phyloP scores from a whole-genome alignment of 1,140 invertebrate species.

The Bombus terrestris region DNA sequence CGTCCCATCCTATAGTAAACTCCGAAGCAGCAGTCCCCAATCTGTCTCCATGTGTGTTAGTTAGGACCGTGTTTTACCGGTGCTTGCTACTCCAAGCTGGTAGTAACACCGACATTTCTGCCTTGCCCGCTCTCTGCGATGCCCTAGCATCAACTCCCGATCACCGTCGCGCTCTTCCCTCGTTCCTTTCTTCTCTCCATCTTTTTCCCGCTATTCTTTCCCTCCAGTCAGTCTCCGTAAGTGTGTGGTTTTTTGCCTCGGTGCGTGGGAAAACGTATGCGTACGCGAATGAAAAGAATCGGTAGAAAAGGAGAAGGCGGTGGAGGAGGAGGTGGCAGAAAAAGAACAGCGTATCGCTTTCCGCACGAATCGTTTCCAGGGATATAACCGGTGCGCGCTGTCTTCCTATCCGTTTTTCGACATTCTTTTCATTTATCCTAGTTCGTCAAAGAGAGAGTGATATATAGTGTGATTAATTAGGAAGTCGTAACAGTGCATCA shows the following conservation, averaged over 20 bases:
- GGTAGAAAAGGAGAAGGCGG: slow-evolving; percentile 20
- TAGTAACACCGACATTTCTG: slow-evolving; percentile 76
- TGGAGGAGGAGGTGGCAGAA: slow-evolving; percentile 41
- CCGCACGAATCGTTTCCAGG: slow-evolving; percentile 37
- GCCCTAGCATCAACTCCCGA: slow-evolving; percentile 76
- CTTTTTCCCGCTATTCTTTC: slow-evolving; percentile 52
- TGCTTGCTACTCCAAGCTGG: slow-evolving; percentile 72
- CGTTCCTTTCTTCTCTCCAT: slow-evolving; percentile 71
- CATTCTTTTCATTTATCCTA: slow-evolving; percentile 23
- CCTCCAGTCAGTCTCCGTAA: slow-evolving; percentile 25
- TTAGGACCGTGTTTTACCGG: slow-evolving; percentile 77
- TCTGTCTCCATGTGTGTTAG: slow-evolving; percentile 78
- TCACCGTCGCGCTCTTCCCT: slow-evolving; percentile 60
- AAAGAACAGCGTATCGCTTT: slow-evolving; percentile 47
- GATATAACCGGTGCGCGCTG: slow-evolving; percentile 37
- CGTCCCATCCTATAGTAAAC: slow-evolving; percentile 78
- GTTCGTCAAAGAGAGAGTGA: slow-evolving; percentile 20
- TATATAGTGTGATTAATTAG: slow-evolving; percentile 25
- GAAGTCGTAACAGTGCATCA: slow-evolving; percentile 14
- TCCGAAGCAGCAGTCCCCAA: slow-evolving; percentile 71
- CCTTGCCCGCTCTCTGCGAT: slow-evolving; percentile 75
- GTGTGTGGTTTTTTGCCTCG: slow-evolving; percentile 24
- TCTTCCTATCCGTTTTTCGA: slow-evolving; percentile 26
- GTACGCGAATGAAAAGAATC: slow-evolving; percentile 54
- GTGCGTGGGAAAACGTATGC: slow-evolving; percentile 37